A percentile compares a stretch with the other conserved stretches of the same genome.
Conservation (phyloP, 2,797 vertebrate species). For the Dendrocincla fuliginosa region DNA sequence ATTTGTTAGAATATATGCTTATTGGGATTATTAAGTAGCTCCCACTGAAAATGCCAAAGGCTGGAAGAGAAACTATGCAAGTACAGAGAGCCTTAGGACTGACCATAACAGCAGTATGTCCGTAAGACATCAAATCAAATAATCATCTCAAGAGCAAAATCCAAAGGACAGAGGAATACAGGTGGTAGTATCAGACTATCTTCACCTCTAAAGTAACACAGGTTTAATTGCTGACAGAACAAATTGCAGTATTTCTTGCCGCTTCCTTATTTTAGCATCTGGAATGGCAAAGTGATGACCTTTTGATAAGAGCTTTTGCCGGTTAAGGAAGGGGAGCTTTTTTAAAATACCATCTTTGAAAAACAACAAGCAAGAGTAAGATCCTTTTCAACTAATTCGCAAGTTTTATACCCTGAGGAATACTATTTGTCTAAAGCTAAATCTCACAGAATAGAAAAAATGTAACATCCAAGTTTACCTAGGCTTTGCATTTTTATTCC, state of each 20-base stretch:
- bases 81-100: neutral
- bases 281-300: neutral
- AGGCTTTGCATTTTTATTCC: neutral
- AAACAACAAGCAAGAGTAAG: neutral
- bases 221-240: neutral
- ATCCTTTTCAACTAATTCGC: neutral
- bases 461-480: neutral
- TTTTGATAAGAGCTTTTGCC: neutral
- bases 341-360: neutral
- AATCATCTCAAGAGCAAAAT: neutral
- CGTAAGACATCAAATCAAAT: neutral
- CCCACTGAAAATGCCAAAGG: neutral
- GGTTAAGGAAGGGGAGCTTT: rapidly evolving
- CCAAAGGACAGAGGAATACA: neutral
- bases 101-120: neutral
- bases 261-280: neutral
- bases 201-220: neutral
- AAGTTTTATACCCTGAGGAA: neutral
- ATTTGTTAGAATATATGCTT: neutral
- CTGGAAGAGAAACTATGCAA: neutral
- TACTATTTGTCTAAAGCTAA: neutral
- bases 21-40: neutral
- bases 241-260: neutral
- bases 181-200: neutral
- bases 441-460: neutral